phyloP scores from a whole-genome alignment of 2,888 invertebrate genomes.

The Esperia sulphurella region DNA sequence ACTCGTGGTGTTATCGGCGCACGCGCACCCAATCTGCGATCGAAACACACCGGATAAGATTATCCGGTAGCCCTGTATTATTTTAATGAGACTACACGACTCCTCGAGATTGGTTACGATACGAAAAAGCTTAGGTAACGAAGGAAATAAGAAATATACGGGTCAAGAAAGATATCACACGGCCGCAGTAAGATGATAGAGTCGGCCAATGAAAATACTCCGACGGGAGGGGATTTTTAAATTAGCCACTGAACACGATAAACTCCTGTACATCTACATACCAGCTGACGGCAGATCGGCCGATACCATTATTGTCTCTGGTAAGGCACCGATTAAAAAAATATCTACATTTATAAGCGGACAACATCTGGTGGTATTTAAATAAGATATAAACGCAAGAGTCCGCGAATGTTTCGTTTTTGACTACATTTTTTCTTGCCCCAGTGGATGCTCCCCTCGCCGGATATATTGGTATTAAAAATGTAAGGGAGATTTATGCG shows the following conservation, averaged over 20 bases:
- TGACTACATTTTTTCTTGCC: constrained; percentile 56
- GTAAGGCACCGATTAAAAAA: constrained; percentile 76
- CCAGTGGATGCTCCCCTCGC: constrained; percentile 64
- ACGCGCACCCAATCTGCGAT: constrained; percentile 78
- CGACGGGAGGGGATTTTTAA: constrained; percentile 59
- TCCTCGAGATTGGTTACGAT: constrained; percentile 72
- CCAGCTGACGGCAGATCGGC: constrained; percentile 76
- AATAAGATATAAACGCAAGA: constrained; percentile 75
- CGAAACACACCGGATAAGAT: constrained; percentile 78
- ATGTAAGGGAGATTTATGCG: constrained; percentile 80
- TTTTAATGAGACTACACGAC: constrained; percentile 80
- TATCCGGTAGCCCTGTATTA: constrained; percentile 79
- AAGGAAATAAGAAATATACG: constrained; percentile 66
- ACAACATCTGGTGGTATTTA: constrained; percentile 76
- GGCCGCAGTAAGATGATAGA: constrained; percentile 50
- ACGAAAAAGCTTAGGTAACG: constrained; percentile 74
- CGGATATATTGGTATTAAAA: constrained; percentile 79
- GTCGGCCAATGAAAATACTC: constrained; percentile 43
- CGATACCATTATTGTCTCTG: constrained; percentile 74
- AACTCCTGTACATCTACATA: constrained; percentile 68
- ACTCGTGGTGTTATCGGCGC: constrained; percentile 73
- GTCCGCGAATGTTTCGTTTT: constrained; percentile 68
- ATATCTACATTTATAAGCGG: constrained; percentile 72
- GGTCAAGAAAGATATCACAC: constrained; percentile 74
- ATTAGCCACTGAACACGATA: constrained; percentile 70